Evolutionary conservation across 1,140 invertebrate genomes (phyloP).

Genomic region (Phymastichus coffea): DNA sequence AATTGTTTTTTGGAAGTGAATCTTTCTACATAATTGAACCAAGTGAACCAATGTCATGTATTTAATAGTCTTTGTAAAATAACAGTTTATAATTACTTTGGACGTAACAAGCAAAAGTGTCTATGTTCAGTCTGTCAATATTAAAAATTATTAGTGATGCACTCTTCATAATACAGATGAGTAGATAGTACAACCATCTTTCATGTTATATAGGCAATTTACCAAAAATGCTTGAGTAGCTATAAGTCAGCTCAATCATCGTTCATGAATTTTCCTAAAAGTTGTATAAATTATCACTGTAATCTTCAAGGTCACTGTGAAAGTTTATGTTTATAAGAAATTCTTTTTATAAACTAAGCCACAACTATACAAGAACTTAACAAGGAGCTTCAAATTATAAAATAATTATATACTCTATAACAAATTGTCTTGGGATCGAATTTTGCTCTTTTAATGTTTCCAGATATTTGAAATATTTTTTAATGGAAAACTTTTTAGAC

Average conservation of each 20-base stretch:
- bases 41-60: too few species aligned
- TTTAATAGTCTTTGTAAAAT: too few species aligned
- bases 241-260: conserved; percentile 15
- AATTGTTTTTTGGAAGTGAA: too few species aligned
- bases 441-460: not conserved
- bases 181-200: conserved; percentile 15
- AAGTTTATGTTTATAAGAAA: conserved; percentile 4
- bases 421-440: not conserved
- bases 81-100: too few species aligned
- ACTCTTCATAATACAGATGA: conserved; percentile 4
- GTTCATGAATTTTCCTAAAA: not conserved
- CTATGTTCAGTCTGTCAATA: conserved; percentile 22
- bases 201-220: conserved; percentile 15
- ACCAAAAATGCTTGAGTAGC: conserved; percentile 24
- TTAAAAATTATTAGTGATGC: conserved; percentile 12
- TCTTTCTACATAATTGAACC: too few species aligned
- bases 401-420: not conserved
- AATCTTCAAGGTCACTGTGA: conserved; percentile 3
- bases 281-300: not conserved
- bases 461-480: not conserved
- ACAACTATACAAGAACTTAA: not conserved
- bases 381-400: conserved; percentile 5
- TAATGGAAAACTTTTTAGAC: conserved; percentile 4
- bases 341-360: not conserved
- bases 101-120: conserved; percentile 10